Percentiles rank a stretch among this genome's conserved stretches.
Evolutionary conservation across 2,888 invertebrate species (phyloP).

Genomic region (Gasteruption jaculator): DNA sequence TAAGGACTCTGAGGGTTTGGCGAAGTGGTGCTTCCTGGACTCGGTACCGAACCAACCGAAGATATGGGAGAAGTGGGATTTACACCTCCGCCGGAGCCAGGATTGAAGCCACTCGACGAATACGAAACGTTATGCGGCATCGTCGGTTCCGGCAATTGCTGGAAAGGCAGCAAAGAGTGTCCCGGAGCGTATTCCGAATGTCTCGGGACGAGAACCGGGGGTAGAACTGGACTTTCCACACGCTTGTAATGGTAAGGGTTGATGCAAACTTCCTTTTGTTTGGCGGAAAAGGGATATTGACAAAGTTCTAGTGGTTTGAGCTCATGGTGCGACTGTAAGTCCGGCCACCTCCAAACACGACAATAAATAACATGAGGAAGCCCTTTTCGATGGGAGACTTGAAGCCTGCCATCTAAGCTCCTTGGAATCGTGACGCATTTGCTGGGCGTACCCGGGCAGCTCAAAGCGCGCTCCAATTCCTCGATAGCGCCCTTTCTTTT

Average conservation of each 20-base stretch:
- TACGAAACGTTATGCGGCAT: conserved; percentile 95
- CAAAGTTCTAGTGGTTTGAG: conserved; percentile 93
- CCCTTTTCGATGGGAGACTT: conserved; percentile 96
- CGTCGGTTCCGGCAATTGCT: conserved; percentile 76
- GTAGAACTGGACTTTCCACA: conserved; percentile 94
- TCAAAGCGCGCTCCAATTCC: conserved; percentile 91
- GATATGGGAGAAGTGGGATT: conserved; percentile 61
- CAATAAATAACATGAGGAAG: conserved; percentile 99
- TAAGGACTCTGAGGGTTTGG: conserved; percentile 71
- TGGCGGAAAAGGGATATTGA: conserved; percentile 93
- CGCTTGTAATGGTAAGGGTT: conserved; percentile 99
- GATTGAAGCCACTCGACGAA: conserved; percentile 75
- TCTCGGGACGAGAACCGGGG: conserved; percentile 95
- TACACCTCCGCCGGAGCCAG: conserved; percentile 44
- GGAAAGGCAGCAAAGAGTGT: conserved; percentile 84
- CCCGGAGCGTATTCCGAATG: conserved; percentile 95
- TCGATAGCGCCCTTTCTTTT: conserved; percentile 85
- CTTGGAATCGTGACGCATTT: conserved; percentile 99
- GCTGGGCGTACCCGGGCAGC: conserved; percentile 90
- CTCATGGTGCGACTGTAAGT: conserved; percentile 97
- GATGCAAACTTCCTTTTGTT: conserved; percentile 98
- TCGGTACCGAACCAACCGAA: conserved; percentile 56
- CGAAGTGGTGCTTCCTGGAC: conserved; percentile 58
- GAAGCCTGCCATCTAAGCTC: conserved; percentile 91
- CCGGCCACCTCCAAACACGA: conserved; percentile 99